Conservation (phyloP, 2,113 vertebrate species). For the Empidonax alnorum region DNA sequence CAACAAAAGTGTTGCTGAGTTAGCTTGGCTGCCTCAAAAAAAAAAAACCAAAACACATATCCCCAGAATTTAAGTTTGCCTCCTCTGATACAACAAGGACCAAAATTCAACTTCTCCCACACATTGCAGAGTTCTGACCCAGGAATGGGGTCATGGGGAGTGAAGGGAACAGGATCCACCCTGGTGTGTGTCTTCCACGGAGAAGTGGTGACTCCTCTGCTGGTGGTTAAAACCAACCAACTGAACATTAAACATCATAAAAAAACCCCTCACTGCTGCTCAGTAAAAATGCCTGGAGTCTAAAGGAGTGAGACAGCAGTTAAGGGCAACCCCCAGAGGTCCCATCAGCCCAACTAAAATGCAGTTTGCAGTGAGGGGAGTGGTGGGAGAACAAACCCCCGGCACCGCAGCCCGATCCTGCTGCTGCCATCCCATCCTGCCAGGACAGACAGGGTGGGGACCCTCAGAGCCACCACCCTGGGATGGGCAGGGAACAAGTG, state of each 20-base stretch:
- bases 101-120: not conserved
- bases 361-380: too few relatives aligned
- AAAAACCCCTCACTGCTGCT: not conserved
- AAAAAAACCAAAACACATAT: too few relatives aligned
- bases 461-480: too few relatives aligned
- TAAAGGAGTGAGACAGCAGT: not conserved
- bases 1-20: not conserved
- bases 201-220: not conserved
- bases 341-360: too few relatives aligned
- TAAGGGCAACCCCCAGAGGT: too few relatives aligned
- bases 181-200: not conserved
- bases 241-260: not conserved
- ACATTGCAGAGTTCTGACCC: not conserved
- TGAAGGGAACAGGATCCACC: fast-evolving
- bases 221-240: not conserved
- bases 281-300: not conserved
- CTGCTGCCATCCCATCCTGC: too few relatives aligned
- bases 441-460: too few relatives aligned
- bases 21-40: not conserved
- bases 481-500: too few relatives aligned
- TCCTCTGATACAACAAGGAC: not conserved
- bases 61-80: not conserved
- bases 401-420: too few relatives aligned
- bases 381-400: too few relatives aligned
- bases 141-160: not conserved